Conservation (phyloP, 1,140 invertebrate genomes). For the Drosophila tsacasi region DNA sequence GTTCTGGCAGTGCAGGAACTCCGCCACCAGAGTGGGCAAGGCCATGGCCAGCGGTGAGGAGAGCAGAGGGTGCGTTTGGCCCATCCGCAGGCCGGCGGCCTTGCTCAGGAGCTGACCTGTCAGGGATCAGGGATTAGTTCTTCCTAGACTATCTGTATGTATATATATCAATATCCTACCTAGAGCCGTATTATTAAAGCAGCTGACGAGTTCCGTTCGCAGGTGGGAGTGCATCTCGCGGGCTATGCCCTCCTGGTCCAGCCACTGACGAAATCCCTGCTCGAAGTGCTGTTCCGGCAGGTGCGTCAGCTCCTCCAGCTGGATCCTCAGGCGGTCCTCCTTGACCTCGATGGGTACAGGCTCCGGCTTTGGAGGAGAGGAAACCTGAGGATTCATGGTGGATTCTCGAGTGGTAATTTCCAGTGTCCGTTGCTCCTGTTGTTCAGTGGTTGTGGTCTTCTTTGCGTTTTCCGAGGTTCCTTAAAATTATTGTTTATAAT, state of each 20-base stretch:
- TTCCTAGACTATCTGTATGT: neutral
- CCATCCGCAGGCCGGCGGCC: constrained; percentile 25
- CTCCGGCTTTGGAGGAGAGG: neutral
- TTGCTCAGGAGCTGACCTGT: constrained; percentile 50
- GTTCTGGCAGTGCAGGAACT: constrained; percentile 79
- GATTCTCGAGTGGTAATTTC: neutral
- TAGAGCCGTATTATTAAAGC: constrained; percentile 73
- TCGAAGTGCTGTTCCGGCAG: constrained; percentile 69
- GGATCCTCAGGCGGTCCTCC: constrained; percentile 26
- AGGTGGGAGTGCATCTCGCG: constrained; percentile 71
- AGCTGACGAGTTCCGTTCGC: constrained; percentile 68
- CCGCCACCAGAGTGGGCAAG: constrained; percentile 76
- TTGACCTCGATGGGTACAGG: constrained; percentile 4
- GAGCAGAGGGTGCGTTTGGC: constrained; percentile 15
- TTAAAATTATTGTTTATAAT: neutral
- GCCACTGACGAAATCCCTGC: constrained; percentile 70
- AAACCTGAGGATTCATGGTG: neutral
- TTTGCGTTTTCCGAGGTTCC: neutral
- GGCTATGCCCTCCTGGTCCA: constrained; percentile 73
- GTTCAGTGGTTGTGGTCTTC: neutral
- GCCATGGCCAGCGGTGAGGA: constrained; percentile 62
- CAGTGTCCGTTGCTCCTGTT: neutral
- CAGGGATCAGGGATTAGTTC: neutral
- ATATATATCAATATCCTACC: constrained; percentile 40
- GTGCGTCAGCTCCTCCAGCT: constrained; percentile 54